Evolutionary conservation across 2,888 invertebrate species (phyloP), one percentile per base, ranked within the genome.

Genomic region (Chymomyza amoena): DNA sequence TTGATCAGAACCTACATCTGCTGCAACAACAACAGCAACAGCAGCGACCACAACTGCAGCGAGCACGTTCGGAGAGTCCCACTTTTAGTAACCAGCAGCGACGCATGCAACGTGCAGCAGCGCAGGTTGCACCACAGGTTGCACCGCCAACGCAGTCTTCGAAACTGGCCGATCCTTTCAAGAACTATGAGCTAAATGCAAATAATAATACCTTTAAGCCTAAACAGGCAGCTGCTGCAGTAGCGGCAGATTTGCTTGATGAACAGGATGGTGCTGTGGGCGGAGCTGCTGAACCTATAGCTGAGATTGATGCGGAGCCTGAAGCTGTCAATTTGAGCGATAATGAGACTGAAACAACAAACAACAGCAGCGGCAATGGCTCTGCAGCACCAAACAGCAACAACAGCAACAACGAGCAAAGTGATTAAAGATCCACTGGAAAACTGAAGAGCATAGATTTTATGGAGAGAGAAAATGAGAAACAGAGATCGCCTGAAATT

Each of bases 51-150:
- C 77, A 88, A 39, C 61, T 90, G 61, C 89, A 90, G 64, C 87
- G 92, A 3, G 90, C 91, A 1, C 82, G 91, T 15, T 91, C 91
- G 1, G 91, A 92, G 77, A 91, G 91, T 77, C 91, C 92, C 6
- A 91, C 89, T 64, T 90, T 91, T 66, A 84, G 87, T 56, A 83
- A 81, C 64, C 84, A 85, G 20, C 80, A 86, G 61, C 75, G 86
- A 63, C 88, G 89, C 59, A 75, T 84, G 68, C 86, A 87, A 57
- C 77, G 87, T 1, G 73, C 73, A 5, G 78, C 81, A 4, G 70
- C 72, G 1, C 70, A 83, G 67, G 69, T 77, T n/a, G n/a, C n/a
- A n/a, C n/a, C n/a, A n/a, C n/a, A n/a, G n/a, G n/a, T n/a, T 73
- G 66, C 79, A 72, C 73, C 75, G 16, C 73, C 68, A 25, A 18